Base-by-base conservation (phyloP, 2,888 invertebrate genomes). In the Synanthedon andrenaeformis region DNA sequence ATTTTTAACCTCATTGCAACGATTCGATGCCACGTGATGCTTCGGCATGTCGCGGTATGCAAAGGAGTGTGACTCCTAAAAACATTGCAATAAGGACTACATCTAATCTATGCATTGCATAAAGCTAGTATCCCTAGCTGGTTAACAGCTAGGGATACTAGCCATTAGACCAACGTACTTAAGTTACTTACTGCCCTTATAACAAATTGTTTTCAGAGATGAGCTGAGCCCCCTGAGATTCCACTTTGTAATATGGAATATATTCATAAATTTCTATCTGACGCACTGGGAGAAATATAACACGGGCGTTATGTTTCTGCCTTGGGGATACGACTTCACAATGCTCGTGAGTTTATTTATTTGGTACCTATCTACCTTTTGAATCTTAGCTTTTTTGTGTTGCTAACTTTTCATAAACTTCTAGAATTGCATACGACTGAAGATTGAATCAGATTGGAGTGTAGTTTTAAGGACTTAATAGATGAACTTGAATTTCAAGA, bases 241-340 rank as follows among this genome's bases (percentile, higher is more conserved):
- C 89, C 96, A 95, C 79, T 94, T 94, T 74, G 92, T 98, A 55
- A 89, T 98, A 54, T 94, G 97, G 92, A 96, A 96, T 74, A 94
- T 99, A 53, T 95, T 97, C 80, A 88, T 97, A 55, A 97, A 97
- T 74, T 99, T 99, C 84, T 95, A 97, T 73, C 88, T 96, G 53
- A 96, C 99, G 23, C 99, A 99, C 79, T 99, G 98, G 96, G 99
- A 99, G 87, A 99, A 99, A 72, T 99, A 99, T 89, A 99, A 98
- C 79, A 99, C 99, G 0, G 97, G 96, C 17, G 93, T 92, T 50
- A 90, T 96, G 79, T 99, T 96, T 83, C 89, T 99, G 62, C 99
- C 99, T 0, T 99, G 99, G 99, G 97, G 97, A 52, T 99, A 99
- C 77, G 99, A 99, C 82, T 92, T 97, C 60, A 97, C 98, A 58